A percentile compares a stretch with the other conserved stretches of the same genome.
These are phyloP conservation scores for Polia nebulosa DNA, from an alignment of 2,888 invertebrate species.

Conservation along the genomic window DNA sequence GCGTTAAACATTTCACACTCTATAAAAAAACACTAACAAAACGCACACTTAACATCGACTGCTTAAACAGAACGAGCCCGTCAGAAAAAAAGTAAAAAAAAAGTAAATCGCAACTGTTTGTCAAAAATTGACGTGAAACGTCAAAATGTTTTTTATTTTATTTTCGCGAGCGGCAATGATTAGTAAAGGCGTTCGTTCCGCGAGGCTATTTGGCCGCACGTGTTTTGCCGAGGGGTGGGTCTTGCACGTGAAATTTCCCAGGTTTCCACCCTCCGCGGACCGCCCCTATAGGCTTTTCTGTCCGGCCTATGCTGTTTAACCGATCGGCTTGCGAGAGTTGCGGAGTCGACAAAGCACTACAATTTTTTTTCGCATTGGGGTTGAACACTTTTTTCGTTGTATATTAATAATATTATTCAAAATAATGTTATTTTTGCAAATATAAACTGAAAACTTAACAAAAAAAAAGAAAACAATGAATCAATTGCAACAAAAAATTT, in stretches of 20 bases:
- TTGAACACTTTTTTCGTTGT: background rate
- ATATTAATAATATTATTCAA: background rate
- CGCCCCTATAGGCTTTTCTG: slow-evolving; percentile 91
- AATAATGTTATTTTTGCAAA: background rate
- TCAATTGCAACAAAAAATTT: slow-evolving; percentile 32
- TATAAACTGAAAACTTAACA: background rate
- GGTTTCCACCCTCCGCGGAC: slow-evolving; percentile 91
- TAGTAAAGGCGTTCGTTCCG: slow-evolving; percentile 87
- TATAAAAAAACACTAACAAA: slow-evolving; percentile 79
- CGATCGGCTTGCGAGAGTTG: slow-evolving; percentile 82
- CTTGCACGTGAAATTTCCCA: slow-evolving; percentile 90
- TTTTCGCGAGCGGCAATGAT: slow-evolving; percentile 87
- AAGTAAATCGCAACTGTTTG: slow-evolving; percentile 47
- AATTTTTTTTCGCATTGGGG: slow-evolving; percentile 34
- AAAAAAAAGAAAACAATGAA: slow-evolving; percentile 14
- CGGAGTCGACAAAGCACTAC: slow-evolving; percentile 76
- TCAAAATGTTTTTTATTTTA: slow-evolving; percentile 77
- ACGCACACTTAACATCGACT: slow-evolving; percentile 81
- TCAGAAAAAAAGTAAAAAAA: slow-evolving; percentile 54
- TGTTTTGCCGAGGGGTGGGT: slow-evolving; percentile 87
- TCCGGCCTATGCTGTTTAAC: slow-evolving; percentile 91
- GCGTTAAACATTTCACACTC: slow-evolving; percentile 86
- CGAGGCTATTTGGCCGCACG: slow-evolving; percentile 89
- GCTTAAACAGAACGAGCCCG: slow-evolving; percentile 62
- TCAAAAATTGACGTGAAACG: slow-evolving; percentile 63